phyloP scores from a whole-genome alignment of 2,113 vertebrate species.

The Sterna hirundo region DNA sequence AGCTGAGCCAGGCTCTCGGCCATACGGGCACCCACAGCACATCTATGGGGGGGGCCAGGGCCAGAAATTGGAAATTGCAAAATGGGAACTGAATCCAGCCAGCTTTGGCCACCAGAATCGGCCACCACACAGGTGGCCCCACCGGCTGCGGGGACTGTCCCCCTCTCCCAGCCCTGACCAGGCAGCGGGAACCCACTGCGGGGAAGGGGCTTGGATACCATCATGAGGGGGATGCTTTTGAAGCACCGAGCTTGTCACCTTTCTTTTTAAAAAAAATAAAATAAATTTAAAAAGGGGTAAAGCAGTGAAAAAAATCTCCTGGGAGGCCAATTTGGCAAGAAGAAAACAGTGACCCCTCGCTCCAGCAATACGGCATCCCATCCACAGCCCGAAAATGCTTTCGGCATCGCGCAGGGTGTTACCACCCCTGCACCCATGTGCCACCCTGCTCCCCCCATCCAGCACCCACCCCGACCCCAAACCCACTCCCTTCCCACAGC shows the following conservation, averaged over 20 bases:
- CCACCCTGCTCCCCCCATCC: background rate
- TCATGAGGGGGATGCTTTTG: accelerated
- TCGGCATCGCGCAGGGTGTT: background rate
- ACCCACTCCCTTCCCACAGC: background rate
- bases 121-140: background rate
- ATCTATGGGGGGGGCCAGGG: accelerated
- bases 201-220: background rate
- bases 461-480: background rate
- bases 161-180: background rate
- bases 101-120: background rate
- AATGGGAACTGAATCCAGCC: background rate
- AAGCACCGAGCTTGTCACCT: background rate
- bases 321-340: background rate
- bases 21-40: accelerated
- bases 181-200: background rate
- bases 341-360: background rate
- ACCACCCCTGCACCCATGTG: background rate
- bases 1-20: accelerated
- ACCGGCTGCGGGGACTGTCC: background rate
- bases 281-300: background rate
- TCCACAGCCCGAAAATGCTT: accelerated
- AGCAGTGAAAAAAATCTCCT: background rate
- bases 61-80: background rate
- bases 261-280: background rate
- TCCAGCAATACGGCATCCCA: background rate